phyloP scores from a whole-genome alignment of 1,140 invertebrate genomes.

The Drosophila arizonae region DNA sequence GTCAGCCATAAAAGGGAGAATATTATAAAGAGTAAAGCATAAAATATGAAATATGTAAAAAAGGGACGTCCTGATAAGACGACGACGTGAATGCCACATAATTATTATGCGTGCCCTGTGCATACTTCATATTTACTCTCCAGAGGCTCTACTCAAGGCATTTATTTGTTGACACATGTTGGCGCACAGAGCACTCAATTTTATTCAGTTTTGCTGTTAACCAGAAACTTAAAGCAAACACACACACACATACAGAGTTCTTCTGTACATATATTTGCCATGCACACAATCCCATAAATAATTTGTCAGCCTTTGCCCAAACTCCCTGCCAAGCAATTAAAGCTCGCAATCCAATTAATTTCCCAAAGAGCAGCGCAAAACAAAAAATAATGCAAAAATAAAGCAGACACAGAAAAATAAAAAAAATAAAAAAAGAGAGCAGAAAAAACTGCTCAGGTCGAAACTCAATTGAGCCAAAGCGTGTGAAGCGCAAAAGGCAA shows the following conservation, averaged over 20 bases:
- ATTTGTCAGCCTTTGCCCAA: conserved; percentile 29
- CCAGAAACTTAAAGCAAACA: conserved; percentile 17
- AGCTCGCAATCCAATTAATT: conserved; percentile 64
- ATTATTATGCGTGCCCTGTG: conserved; percentile 35
- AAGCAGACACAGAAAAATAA: conserved; percentile 14
- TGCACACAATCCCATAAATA: conserved; percentile 52
- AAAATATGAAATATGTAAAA: background rate
- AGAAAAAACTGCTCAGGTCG: conserved; percentile 34
- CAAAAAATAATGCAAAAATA: conserved; percentile 12
- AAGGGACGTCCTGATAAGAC: conserved; percentile 24
- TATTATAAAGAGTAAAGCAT: conserved; percentile 1
- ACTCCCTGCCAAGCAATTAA: conserved; percentile 60
- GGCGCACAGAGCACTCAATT: conserved; percentile 9
- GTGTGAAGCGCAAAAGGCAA: conserved; percentile 38
- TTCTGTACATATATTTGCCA: conserved; percentile 8
- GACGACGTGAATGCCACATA: conserved; percentile 34
- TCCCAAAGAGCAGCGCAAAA: conserved; percentile 16
- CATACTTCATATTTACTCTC: conserved; percentile 36
- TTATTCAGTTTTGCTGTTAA: conserved; percentile 2
- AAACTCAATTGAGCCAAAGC: conserved; percentile 58
- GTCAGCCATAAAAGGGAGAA: conserved; percentile 23
- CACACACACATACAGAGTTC: background rate
- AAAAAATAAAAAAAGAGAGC: conserved; percentile 8
- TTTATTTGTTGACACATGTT: conserved; percentile 24
- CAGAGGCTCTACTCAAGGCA: background rate